Evolutionary conservation across 2,888 invertebrate species (phyloP).

Genomic region (Amblyjoppa fuscipennis): DNA sequence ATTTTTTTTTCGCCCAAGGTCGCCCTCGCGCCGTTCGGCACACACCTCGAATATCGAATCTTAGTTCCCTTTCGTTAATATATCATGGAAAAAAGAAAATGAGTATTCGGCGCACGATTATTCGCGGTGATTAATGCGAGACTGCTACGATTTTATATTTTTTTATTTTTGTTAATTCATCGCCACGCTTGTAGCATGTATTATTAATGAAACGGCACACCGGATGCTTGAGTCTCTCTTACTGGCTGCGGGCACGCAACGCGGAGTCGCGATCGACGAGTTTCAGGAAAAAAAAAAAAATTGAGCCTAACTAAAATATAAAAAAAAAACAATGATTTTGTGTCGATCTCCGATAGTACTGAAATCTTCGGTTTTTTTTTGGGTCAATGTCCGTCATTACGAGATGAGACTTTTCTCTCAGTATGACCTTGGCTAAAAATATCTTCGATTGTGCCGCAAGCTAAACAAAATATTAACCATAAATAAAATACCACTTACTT

Average conservation of each 20-base stretch:
- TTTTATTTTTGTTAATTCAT: slow-evolving; percentile 46
- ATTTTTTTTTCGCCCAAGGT: neutral
- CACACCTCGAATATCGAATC: neutral
- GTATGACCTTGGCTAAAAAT: no score
- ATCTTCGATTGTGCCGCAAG: no score
- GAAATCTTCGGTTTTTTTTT: neutral
- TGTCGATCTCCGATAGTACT: no score
- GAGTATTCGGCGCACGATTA: slow-evolving; percentile 45
- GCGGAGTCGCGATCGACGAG: slow-evolving; percentile 37
- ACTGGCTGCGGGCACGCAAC: slow-evolving; percentile 36
- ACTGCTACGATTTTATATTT: slow-evolving; percentile 20
- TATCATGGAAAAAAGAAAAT: slow-evolving; percentile 34
- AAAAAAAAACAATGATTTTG: neutral
- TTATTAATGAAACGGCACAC: slow-evolving; percentile 65
- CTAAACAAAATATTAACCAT: no score
- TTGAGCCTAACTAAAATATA: neutral
- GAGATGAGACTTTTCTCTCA: no score
- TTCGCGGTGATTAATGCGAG: slow-evolving; percentile 47
- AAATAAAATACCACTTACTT: no score
- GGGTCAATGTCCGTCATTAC: no score
- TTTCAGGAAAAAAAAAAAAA: slow-evolving; percentile 13
- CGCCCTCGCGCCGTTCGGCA: neutral
- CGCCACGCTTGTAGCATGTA: slow-evolving; percentile 53
- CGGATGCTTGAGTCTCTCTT: slow-evolving; percentile 52
- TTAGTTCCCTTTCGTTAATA: neutral